These are phyloP conservation scores for Toxotes jaculatrix DNA, from an alignment of 2,113 vertebrate species.

Conservation along the genomic window DNA sequence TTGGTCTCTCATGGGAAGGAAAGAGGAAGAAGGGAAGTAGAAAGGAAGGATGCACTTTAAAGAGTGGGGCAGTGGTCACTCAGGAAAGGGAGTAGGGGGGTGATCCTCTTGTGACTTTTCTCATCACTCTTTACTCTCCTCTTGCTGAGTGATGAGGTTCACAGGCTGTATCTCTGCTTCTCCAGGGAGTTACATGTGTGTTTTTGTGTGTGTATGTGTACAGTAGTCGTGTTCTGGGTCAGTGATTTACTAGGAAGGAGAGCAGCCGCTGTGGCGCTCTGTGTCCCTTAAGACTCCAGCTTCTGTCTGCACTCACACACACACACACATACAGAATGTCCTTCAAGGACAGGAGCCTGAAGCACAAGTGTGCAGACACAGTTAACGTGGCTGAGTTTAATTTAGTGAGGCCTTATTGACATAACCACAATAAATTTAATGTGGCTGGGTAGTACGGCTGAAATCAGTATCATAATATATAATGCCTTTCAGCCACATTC, in stretches of 20 bases:
- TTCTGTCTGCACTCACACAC: slow-evolving; percentile 48
- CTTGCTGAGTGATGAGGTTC: slow-evolving; percentile 76
- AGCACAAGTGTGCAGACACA: slow-evolving; percentile 14
- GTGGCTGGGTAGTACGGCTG: not conserved
- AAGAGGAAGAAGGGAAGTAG: slow-evolving; percentile 58
- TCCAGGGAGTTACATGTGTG: slow-evolving; percentile 48
- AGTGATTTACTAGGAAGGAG: slow-evolving; percentile 66
- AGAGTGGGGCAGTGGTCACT: slow-evolving; percentile 61
- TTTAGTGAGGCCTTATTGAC: not conserved
- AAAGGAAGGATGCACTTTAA: slow-evolving; percentile 77
- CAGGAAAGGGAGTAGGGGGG: slow-evolving; percentile 48
- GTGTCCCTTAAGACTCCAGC: slow-evolving; percentile 56
- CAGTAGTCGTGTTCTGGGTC: slow-evolving; percentile 70
- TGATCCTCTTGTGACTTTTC: slow-evolving; percentile 62
- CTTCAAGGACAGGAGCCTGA: slow-evolving; percentile 42
- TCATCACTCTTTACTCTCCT: slow-evolving; percentile 51
- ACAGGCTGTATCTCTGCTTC: slow-evolving; percentile 59
- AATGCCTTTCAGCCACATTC: not conserved
- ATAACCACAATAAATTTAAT: slow-evolving; percentile 1
- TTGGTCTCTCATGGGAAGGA: slow-evolving; percentile 56
- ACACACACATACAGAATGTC: slow-evolving; percentile 36
- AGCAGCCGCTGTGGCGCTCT: slow-evolving; percentile 56
- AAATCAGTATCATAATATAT: not conserved
- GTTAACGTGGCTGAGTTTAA: slow-evolving; percentile 19
- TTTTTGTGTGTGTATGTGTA: slow-evolving; percentile 60